Evolutionary conservation across 1,140 invertebrate genomes (phyloP).

Genomic region (Eriosoma lanigerum): DNA sequence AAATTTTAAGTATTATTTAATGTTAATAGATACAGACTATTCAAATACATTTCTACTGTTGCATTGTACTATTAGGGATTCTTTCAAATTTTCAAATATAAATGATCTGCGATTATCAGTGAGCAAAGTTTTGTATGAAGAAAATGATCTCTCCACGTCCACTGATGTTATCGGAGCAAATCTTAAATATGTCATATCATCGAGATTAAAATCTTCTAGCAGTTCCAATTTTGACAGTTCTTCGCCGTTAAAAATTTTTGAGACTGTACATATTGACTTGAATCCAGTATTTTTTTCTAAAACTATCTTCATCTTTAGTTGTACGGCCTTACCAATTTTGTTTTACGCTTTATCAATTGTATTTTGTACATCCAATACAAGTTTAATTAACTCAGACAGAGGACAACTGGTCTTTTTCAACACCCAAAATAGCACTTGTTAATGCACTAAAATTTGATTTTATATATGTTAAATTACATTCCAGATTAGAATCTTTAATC

Average conservation of each 20-base stretch:
- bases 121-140: neutral
- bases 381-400: neutral
- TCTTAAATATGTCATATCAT: neutral
- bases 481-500: neutral
- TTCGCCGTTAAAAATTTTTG: neutral
- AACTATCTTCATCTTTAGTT: neutral
- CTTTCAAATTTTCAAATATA: too few relatives aligned
- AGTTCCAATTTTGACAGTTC: constrained; percentile 2
- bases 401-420: neutral
- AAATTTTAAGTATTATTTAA: too few relatives aligned
- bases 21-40: too few relatives aligned
- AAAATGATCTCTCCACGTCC: neutral
- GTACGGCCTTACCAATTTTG: neutral
- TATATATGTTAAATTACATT: constrained; percentile 5
- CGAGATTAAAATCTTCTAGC: neutral
- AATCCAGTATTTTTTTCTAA: constrained; percentile 8
- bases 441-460: neutral
- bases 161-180: neutral
- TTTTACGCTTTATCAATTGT: neutral
- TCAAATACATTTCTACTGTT: too few relatives aligned
- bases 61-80: too few relatives aligned
- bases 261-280: neutral
- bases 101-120: too few relatives aligned
- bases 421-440: neutral
- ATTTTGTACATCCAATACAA: constrained; percentile 5